These are phyloP conservation scores for Dicycla oo DNA, from an alignment of 2,888 invertebrate species.

Conservation along the genomic window DNA sequence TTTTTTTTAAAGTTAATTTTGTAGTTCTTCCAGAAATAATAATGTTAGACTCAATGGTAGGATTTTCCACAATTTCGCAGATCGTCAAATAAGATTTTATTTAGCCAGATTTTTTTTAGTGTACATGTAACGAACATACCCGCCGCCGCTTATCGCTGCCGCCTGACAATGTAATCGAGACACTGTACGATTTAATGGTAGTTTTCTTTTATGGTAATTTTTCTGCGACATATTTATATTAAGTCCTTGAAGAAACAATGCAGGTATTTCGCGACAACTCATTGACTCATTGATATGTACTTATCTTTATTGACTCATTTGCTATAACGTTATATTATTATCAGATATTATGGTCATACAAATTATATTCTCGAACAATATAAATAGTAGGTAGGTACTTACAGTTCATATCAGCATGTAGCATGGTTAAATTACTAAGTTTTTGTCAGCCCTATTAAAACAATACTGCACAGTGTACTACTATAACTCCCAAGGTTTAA, in stretches of 20 bases:
- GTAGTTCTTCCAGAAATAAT: too few species aligned
- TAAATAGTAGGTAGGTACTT: not conserved
- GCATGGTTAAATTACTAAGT: not conserved
- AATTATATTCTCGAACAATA: not conserved
- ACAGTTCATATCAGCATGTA: not conserved
- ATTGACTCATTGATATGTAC: not conserved
- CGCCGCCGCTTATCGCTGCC: slow-evolving; percentile 22
- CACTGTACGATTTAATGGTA: not conserved
- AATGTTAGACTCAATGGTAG: not conserved
- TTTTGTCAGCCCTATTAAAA: slow-evolving; percentile 49
- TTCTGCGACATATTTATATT: not conserved
- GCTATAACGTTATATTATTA: slow-evolving; percentile 1
- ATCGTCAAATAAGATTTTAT: not conserved
- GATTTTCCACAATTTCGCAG: not conserved
- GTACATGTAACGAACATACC: not conserved
- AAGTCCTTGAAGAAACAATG: slow-evolving; percentile 2
- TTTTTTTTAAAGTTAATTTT: too few species aligned
- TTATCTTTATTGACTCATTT: slow-evolving; percentile 30
- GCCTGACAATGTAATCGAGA: not conserved
- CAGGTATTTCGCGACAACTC: not conserved
- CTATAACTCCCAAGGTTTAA: slow-evolving; percentile 47
- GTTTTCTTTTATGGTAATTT: not conserved
- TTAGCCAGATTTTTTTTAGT: not conserved
- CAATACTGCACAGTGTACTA: slow-evolving; percentile 28
- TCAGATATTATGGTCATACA: slow-evolving; percentile 16